Evolutionary conservation across 2,888 invertebrate species (phyloP), one percentile per base, ranked within the genome.

Genomic region (Callyntrura sp.): DNA sequence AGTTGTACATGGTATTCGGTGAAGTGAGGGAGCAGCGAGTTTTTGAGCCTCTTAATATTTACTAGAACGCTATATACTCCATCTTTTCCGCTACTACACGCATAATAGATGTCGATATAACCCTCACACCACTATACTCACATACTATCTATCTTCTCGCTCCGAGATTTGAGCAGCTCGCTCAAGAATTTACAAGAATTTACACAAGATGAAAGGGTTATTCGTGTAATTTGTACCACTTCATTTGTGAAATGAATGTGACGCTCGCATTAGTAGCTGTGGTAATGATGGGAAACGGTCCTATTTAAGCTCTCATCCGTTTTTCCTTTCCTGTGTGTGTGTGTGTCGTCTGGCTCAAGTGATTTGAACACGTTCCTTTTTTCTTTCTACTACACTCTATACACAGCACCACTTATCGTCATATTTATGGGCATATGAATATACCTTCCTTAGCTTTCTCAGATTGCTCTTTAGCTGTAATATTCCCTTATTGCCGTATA

Each of bases 191-290:
- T 85, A 90, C 90, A 90, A 90, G 90, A 90, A 90, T 90, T 90
- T 90, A 90, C 87, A 90, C 87, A 90, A 90, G 90, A 90, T 90
- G 90, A 90, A 90, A 90, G 90, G 90, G 90, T 90, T 90, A 90
- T 90, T 90, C 90, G 90, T 90, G 90, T 90, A 90, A 90, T 90
- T 90, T 90, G 90, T 90, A 90, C 90, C 90, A 90, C 90, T 90
- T 90, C 90, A 90, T 90, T 90, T 90, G 90, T 90, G 90, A 90
- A 90, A 90, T 90, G 90, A 90, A 90, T 90, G 90, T 90, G 90
- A 90, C 90, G 90, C 90, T 90, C 90, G 85, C 90, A 90, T 90
- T 90, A 90, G 90, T 90, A 90, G 90, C 90, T 90, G 90, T 84
- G 90, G 90, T 90, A 90, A 90, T 90, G 90, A 90, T 88, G 90